Evolutionary conservation across 2,888 invertebrate species (phyloP).

Genomic region (Acleris literana): DNA sequence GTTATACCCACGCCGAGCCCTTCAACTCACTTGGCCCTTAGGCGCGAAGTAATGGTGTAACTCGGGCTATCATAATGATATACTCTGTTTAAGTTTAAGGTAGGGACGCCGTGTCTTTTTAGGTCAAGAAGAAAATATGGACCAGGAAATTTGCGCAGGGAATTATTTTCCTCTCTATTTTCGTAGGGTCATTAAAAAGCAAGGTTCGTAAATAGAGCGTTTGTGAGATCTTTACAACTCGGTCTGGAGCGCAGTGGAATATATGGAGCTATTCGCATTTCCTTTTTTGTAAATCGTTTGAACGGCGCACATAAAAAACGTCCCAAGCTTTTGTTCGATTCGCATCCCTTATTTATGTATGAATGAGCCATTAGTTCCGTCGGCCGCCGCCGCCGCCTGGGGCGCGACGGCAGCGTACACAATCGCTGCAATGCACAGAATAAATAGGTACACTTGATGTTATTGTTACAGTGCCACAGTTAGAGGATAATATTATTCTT

Average conservation of each 20-base stretch:
- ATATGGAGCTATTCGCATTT: constrained; percentile 26
- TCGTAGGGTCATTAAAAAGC: neutral
- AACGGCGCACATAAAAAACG: constrained; percentile 38
- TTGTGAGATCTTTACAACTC: constrained; percentile 24
- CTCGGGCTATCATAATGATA: constrained; percentile 31
- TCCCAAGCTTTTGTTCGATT: constrained; percentile 40
- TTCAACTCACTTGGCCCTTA: constrained; percentile 23
- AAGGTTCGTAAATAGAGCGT: constrained; percentile 16
- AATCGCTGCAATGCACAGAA: constrained; percentile 14
- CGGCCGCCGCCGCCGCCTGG: constrained; percentile 35
- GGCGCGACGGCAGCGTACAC: constrained; percentile 31
- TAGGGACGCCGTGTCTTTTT: constrained; percentile 14
- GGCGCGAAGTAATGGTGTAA: constrained; percentile 30
- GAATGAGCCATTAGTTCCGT: constrained; percentile 42
- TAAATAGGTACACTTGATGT: neutral
- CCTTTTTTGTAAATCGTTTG: constrained; percentile 38
- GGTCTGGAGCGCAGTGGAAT: constrained; percentile 24
- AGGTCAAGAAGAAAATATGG: constrained; percentile 21
- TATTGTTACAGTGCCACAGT: neutral
- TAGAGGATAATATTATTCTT: neutral
- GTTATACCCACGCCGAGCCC: constrained; percentile 17
- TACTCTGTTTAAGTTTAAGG: constrained; percentile 30
- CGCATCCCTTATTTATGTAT: constrained; percentile 42
- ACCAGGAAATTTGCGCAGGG: neutral
- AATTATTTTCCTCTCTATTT: neutral